phyloP scores from a whole-genome alignment of 2,797 vertebrate genomes.

The Scolopax rusticola region DNA sequence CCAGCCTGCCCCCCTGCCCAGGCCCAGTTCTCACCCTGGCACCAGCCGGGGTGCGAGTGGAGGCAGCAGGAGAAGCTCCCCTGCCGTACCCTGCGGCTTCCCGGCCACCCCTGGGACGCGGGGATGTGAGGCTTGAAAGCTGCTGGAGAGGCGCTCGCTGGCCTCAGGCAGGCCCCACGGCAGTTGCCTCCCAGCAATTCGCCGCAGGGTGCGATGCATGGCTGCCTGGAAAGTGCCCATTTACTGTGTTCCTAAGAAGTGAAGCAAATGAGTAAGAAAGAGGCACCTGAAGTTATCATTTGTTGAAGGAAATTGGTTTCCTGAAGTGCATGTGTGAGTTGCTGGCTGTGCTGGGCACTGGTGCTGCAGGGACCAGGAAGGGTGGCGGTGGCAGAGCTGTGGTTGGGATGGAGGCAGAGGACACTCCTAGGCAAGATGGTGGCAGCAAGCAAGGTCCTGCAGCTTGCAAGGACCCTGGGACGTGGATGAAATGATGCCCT shows the following conservation, averaged over 20 bases:
- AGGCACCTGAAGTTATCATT: neutral
- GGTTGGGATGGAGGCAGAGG: neutral
- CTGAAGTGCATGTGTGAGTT: accelerated
- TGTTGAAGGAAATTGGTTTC: neutral
- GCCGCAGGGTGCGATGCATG: accelerated
- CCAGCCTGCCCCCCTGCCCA: no score
- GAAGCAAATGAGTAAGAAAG: neutral
- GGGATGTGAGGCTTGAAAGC: neutral
- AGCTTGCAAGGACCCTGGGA: neutral
- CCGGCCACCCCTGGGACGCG: accelerated
- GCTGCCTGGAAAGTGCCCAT: neutral
- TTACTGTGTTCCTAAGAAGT: neutral
- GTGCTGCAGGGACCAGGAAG: neutral
- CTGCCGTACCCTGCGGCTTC: no score
- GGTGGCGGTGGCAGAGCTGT: neutral
- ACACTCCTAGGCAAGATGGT: neutral
- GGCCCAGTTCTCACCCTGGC: neutral
- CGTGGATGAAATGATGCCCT: neutral
- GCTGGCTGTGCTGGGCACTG: neutral
- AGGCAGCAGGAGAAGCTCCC: neutral
- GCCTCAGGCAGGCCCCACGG: accelerated
- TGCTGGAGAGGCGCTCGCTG: accelerated
- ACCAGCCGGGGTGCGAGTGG: neutral
- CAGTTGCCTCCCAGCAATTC: accelerated
- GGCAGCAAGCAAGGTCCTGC: neutral